These are phyloP conservation scores for Rostratula benghalensis DNA, from an alignment of 2,113 vertebrate species.

Conservation along the genomic window DNA sequence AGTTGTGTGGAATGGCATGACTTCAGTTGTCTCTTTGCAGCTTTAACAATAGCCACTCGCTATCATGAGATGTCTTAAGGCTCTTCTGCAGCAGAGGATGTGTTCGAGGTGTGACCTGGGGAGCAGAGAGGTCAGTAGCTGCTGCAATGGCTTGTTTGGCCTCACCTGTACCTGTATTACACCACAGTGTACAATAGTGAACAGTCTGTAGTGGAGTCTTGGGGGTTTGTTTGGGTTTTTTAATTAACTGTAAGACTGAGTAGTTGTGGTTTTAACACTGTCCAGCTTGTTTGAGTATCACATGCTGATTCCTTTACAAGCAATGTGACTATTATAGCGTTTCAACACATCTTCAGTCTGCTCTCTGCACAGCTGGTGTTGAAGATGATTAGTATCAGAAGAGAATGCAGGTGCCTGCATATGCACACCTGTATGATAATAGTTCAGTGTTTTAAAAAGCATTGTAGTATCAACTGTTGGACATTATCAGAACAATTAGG, in stretches of 20 bases:
- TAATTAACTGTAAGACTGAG: neutral
- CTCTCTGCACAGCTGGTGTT: neutral
- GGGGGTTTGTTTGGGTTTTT: neutral
- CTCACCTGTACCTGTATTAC: neutral
- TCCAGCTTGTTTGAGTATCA: neutral
- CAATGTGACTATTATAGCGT: neutral
- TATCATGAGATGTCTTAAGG: neutral
- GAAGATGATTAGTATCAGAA: neutral
- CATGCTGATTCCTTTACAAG: neutral
- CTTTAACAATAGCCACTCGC: fast-evolving
- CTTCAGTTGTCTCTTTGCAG: neutral
- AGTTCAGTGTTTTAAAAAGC: neutral
- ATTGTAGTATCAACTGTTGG: neutral
- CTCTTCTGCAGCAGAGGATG: neutral
- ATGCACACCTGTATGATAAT: neutral
- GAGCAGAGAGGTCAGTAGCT: neutral
- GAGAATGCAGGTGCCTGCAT: neutral
- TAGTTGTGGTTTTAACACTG: neutral
- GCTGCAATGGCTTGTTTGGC: neutral
- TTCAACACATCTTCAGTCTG: neutral
- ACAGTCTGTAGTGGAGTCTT: neutral
- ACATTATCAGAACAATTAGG: neutral
- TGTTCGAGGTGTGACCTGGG: neutral
- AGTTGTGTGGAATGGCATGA: neutral
- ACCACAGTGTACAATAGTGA: fast-evolving